phyloP scores from a whole-genome alignment of 2,113 vertebrate genomes.

The Rhinolophus sinicus region DNA sequence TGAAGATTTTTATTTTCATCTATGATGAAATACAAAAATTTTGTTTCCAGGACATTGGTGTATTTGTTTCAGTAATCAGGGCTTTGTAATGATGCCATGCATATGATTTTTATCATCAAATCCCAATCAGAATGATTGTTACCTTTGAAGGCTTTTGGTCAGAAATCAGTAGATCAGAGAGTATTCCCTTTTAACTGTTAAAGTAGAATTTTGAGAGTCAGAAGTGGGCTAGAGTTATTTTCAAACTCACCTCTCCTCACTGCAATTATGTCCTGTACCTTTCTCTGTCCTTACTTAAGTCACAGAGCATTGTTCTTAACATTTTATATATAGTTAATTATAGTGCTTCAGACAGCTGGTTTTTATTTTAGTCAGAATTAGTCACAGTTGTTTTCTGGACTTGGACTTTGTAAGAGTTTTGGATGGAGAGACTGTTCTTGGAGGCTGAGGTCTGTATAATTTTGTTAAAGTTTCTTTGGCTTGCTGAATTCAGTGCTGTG shows the following conservation, averaged over 20 bases:
- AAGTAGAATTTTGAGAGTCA: constrained; percentile 4
- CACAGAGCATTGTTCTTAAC: constrained; percentile 18
- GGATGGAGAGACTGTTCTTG: constrained; percentile 71
- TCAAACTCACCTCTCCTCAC: neutral
- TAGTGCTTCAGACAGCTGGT: constrained; percentile 67
- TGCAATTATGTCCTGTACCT: neutral
- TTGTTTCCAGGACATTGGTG: neutral
- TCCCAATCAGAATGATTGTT: neutral
- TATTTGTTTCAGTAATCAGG: neutral
- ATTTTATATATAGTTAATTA: constrained; percentile 38
- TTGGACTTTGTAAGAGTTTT: constrained; percentile 74
- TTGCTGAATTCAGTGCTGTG: constrained; percentile 59
- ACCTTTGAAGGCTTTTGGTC: neutral
- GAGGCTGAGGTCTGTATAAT: constrained; percentile 66
- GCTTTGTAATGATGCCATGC: neutral
- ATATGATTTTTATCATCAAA: neutral
- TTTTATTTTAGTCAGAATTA: constrained; percentile 78
- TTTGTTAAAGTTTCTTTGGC: constrained; percentile 73
- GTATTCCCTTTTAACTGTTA: neutral
- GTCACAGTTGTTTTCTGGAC: constrained; percentile 72
- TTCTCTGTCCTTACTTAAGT: neutral
- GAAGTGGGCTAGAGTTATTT: neutral
- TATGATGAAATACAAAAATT: neutral
- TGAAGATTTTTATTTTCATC: constrained; percentile 13
- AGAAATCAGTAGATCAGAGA: neutral